Base-by-base conservation (phyloP, 2,888 invertebrate genomes). In the Drosophila birchii region DNA sequence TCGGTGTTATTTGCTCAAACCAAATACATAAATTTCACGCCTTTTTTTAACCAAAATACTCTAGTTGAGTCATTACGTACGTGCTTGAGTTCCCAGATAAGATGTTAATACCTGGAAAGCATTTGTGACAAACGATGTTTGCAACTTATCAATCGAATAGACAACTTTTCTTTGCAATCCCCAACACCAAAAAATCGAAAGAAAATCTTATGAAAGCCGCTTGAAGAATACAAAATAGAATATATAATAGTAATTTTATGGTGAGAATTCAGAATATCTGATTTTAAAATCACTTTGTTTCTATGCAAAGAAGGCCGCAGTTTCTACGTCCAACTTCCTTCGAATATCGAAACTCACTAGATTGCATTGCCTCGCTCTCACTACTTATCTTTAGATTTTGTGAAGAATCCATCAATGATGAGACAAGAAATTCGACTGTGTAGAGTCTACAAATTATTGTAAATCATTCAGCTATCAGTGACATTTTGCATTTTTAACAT, bases 1-100 rank as follows among this genome's bases (percentile, higher is more conserved):
- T 61, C 8, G 26, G 9, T 29, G 59, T 16, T 70, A 56, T 67
- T 70, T 67, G 56, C 23, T 18, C 59, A 68, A 71, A 70, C 34
- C 45, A 16, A 26, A 26, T 26, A 16, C 4, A 26, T 26, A 41
- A 14, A 68, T 71, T 71, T 71, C 72, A 57, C 67, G 72, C 72
- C 72, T 49, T 67, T 12, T 26, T 56, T 57, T 55, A 47, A n/a
- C 8, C 38, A 34, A 34, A 67, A 69, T n/a, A 47, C 41, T 16
- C 16, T 5, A 1, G 44, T 36, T 71, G 67, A 68, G 23, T 67
- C 71, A 68, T 12, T 39, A 12, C 4, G 12, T 26, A n/a, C 23
- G 23, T 5, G 20, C 23, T 23, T 32, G 11, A 39, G 3, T 20
- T 29, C 1, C 5, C 1, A 49, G 72, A 49, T 68, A 47, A 36